Evolutionary conservation across 1,140 invertebrate species (phyloP), one percentile per base, ranked within the genome.

Genomic region (Drosophila miranda): DNA sequence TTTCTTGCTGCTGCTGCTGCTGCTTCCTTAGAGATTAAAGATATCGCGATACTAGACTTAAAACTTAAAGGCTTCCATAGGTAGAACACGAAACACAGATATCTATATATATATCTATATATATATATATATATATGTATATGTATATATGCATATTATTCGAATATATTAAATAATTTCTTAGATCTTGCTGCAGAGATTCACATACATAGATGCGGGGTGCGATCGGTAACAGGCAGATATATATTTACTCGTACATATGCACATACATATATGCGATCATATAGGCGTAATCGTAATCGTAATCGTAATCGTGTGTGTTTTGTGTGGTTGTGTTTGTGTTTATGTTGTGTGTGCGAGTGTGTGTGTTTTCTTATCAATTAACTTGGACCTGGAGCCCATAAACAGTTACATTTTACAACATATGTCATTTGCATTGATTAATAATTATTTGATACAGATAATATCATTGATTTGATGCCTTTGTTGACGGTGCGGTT

Each of bases 21-120:
- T 41, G 21, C 64, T 67, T 67, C 23, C 60, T 42, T 67, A 54
- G 21, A 53, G 19, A 34, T 34, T 34, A 11, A 23, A 55, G 41
- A 46, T 44, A 57, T 28, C 13, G 26, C 38, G 41, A 11, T 71
- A 56, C 48, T 3, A 51, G 53, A 58, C 70, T 64, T 74, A 64
- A 53, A 43, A 64, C 69, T 59, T 71, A 71, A 45, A 28, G 30
- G 3, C 9, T 34, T 9, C 30, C 52, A 55, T 69, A 42, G 69
- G 51, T 55, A 68, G 51, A 73, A 73, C 63, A 57, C 57, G 60
- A 55, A 38, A 38, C 34, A 38, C 11, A 38, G 38, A 58, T 21
- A 21, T 48, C 13, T 48, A 7, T 58, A 13, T 58, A 38, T 34
- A 45, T 48, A 19, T 57, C 48, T 46, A 19, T 46, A 16, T 34